These are phyloP conservation scores for Eublepharis macularius DNA, from an alignment of 2,113 vertebrate genomes.

Conservation along the genomic window DNA sequence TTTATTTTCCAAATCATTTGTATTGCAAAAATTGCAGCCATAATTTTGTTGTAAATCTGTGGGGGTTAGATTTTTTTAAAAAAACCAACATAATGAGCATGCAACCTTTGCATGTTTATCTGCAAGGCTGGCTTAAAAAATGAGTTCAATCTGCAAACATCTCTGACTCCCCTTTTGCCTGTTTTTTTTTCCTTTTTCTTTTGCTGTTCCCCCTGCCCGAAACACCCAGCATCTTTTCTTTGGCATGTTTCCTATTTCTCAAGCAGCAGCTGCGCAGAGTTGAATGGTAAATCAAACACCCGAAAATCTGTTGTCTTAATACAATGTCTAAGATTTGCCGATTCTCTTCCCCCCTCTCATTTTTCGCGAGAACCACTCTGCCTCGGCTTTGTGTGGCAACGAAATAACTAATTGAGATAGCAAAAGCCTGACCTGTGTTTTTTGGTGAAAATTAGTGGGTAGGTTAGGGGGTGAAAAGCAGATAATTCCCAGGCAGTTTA, in stretches of 20 bases:
- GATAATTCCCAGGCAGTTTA: constrained; percentile 63
- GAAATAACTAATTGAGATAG: constrained; percentile 70
- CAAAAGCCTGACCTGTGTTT: constrained; percentile 53
- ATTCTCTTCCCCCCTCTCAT: constrained; percentile 66
- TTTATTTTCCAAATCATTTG: background rate
- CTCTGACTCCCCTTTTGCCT: constrained; percentile 28
- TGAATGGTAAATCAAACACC: constrained; percentile 88
- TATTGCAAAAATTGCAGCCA: background rate
- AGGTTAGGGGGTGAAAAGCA: constrained; percentile 56
- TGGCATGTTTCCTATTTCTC: constrained; percentile 79
- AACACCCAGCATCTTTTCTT: constrained; percentile 63
- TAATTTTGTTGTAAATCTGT: background rate
- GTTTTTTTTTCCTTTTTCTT: background rate
- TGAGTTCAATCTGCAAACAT: constrained; percentile 70
- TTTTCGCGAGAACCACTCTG: constrained; percentile 68
- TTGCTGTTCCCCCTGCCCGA: constrained; percentile 32
- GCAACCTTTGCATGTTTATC: background rate
- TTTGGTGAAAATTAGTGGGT: constrained; percentile 47
- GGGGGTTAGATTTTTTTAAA: no score
- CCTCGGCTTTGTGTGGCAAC: constrained; percentile 58
- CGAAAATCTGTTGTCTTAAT: constrained; percentile 85
- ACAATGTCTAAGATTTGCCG: constrained; percentile 84
- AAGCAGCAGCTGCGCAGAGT: constrained; percentile 79
- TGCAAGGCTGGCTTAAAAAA: constrained; percentile 18
- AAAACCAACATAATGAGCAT: background rate